A percentile compares a stretch with the other conserved stretches of the same genome.
Conservation (phyloP, 2,113 vertebrate species). For the Centrocercus urophasianus region DNA sequence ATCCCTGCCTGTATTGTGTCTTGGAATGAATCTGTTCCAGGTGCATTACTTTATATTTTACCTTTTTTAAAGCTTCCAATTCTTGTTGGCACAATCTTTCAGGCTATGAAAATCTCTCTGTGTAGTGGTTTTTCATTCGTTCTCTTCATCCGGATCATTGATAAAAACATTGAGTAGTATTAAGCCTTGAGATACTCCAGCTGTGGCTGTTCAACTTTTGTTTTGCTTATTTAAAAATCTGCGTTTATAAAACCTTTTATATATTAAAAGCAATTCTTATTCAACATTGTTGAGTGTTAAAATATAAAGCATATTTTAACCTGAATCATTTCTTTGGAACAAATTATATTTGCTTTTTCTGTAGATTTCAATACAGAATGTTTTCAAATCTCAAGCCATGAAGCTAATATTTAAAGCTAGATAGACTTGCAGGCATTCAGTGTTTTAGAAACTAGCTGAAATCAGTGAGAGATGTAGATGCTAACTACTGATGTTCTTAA, state of each 20-base stretch:
- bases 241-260: background rate
- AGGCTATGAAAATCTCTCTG: background rate
- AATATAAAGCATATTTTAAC: background rate
- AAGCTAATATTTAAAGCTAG: background rate
- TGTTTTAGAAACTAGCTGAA: background rate
- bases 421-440: background rate
- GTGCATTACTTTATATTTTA: background rate
- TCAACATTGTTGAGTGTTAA: background rate
- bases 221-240: background rate
- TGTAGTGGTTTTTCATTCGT: rapidly evolving
- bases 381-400: background rate
- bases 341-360: background rate
- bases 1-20: background rate
- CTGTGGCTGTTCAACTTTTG: background rate
- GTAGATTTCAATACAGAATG: background rate
- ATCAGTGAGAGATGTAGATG: background rate
- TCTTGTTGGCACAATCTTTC: background rate
- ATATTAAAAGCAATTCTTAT: background rate
- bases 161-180: background rate
- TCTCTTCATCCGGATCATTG: background rate
- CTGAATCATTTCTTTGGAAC: background rate
- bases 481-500: background rate
- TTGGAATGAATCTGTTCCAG: background rate
- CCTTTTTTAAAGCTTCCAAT: background rate
- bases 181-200: background rate